Evolutionary conservation across 2,113 vertebrate genomes (phyloP).

Genomic region (Boleophthalmus pectinirostris): DNA sequence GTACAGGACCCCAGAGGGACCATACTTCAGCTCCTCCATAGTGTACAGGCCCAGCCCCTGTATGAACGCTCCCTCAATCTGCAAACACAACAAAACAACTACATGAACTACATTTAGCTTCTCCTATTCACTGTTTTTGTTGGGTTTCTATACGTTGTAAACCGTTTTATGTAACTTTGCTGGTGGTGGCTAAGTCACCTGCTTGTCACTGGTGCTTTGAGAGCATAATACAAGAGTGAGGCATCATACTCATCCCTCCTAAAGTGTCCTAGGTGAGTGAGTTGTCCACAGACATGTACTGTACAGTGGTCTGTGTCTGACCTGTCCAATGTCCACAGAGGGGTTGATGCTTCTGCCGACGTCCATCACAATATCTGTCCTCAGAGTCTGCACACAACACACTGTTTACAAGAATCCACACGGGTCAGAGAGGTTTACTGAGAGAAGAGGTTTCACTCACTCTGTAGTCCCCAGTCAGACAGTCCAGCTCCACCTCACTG

Average conservation of each 20-base stretch:
- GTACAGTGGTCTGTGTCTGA: slow-evolving; percentile 40
- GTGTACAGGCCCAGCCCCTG: slow-evolving; percentile 87
- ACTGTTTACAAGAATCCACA: neutral
- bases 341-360: slow-evolving; percentile 85
- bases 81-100: slow-evolving; percentile 10
- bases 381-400: slow-evolving; percentile 77
- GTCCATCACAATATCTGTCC: slow-evolving; percentile 84
- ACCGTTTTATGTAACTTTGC: too few relatives aligned
- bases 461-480: slow-evolving; percentile 88
- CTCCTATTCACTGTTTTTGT: too few relatives aligned
- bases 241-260: too few relatives aligned
- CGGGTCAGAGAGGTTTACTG: neutral
- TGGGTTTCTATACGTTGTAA: too few relatives aligned
- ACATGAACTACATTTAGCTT: too few relatives aligned
- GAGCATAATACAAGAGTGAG: too few relatives aligned
- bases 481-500: slow-evolving; percentile 90
- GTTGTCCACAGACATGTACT: too few relatives aligned
- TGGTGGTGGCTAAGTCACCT: too few relatives aligned
- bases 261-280: too few relatives aligned
- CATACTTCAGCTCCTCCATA: slow-evolving; percentile 84
- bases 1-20: slow-evolving; percentile 79
- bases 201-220: too few relatives aligned
- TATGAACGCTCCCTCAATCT: slow-evolving; percentile 86
- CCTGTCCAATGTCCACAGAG: slow-evolving; percentile 89
- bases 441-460: slow-evolving; percentile 69